These are phyloP conservation scores for Eleginops maclovinus DNA, from an alignment of 2,113 vertebrate species.

Conservation along the genomic window DNA sequence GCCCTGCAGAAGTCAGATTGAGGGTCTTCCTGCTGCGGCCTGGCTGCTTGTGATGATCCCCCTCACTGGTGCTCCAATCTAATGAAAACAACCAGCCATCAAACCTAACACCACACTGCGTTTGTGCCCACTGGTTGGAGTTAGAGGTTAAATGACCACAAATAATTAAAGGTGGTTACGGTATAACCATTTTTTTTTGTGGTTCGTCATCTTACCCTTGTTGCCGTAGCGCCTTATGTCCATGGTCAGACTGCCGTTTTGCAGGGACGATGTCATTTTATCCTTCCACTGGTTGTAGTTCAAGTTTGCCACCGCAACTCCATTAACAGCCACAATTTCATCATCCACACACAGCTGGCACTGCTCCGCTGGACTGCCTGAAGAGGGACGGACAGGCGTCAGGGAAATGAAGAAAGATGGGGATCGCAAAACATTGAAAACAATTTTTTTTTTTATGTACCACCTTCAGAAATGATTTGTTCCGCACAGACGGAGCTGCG, in stretches of 20 bases:
- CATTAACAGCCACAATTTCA: conserved; percentile 90
- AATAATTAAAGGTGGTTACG: not conserved
- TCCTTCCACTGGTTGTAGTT: conserved; percentile 89
- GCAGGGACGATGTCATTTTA: conserved; percentile 86
- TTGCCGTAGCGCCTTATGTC: conserved; percentile 92
- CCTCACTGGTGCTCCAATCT: conserved; percentile 86
- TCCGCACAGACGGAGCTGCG: conserved; percentile 3
- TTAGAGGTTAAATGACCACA: not conserved
- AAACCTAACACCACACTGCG: not conserved
- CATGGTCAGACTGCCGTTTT: conserved; percentile 90
- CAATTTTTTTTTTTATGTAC: too few relatives aligned
- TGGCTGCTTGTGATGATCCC: conserved; percentile 85
- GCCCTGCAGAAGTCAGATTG: conserved; percentile 91
- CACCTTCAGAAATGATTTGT: conserved; percentile 7
- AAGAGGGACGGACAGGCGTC: not conserved
- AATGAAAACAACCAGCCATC: conserved; percentile 49
- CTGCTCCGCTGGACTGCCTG: conserved; percentile 91
- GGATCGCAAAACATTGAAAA: not conserved
- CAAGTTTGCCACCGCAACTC: conserved; percentile 86
- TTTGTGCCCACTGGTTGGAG: not conserved
- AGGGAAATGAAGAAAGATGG: conserved; percentile 28
- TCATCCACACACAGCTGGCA: conserved; percentile 90
- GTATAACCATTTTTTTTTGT: not conserved
- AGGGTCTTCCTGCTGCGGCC: conserved; percentile 90
- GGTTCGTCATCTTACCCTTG: conserved; percentile 84